Percentiles rank a stretch among this genome's conserved stretches.
Evolutionary conservation across 1,140 invertebrate genomes (phyloP).

Genomic region (Magallana angulata): DNA sequence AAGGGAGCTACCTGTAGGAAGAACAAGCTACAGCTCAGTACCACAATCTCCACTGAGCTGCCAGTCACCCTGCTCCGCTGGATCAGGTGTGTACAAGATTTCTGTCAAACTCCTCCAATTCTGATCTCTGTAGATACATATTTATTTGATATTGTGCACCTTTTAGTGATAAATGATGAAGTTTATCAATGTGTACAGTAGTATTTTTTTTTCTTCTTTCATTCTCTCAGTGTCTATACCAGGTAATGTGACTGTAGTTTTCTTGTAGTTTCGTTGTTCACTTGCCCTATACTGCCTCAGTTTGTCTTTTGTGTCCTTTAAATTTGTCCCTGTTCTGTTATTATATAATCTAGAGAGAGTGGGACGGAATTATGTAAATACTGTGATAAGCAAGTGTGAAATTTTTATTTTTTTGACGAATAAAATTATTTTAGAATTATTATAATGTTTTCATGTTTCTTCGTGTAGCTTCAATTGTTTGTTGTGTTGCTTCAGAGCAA

Average conservation of each 20-base stretch:
- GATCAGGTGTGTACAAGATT: constrained; percentile 83
- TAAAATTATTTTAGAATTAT: too few relatives aligned
- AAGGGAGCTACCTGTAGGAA: too few relatives aligned
- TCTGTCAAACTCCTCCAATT: not conserved
- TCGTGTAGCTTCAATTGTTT: not conserved
- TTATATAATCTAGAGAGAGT: too few relatives aligned
- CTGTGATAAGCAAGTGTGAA: too few relatives aligned
- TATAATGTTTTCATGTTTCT: too few relatives aligned
- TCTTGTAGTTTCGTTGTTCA: not conserved
- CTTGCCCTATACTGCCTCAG: not conserved
- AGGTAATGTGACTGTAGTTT: not conserved
- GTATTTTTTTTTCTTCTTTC: not conserved
- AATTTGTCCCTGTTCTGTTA: too few relatives aligned
- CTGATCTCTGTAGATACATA: too few relatives aligned
- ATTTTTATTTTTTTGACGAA: too few relatives aligned
- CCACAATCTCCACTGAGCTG: constrained; percentile 94
- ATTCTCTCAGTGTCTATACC: constrained; percentile 16
- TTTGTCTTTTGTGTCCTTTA: not conserved
- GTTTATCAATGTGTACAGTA: not conserved
- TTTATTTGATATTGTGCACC: too few relatives aligned
- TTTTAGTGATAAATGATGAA: not conserved
- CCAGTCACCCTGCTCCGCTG: constrained; percentile 92
- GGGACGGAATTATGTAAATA: too few relatives aligned
- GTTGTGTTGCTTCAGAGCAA: not conserved
- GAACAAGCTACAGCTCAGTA: too few relatives aligned